phyloP scores from a whole-genome alignment of 2,888 invertebrate species.

The Agonopterix heracliana region DNA sequence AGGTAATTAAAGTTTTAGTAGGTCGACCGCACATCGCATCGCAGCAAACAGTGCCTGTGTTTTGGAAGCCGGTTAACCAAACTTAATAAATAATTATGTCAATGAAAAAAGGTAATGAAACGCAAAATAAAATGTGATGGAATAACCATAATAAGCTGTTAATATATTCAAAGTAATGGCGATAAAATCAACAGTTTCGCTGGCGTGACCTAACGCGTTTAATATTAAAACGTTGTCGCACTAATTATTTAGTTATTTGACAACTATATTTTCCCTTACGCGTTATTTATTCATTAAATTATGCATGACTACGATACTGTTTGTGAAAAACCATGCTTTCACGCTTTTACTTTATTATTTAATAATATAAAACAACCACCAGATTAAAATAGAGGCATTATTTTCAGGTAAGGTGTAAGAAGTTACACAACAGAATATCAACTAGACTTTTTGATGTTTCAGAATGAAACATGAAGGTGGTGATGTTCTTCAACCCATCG shows the following conservation, averaged over 20 bases:
- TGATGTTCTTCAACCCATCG: too few species aligned
- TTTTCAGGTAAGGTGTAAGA: too few species aligned
- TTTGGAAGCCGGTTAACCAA: too few species aligned
- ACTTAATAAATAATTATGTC: too few species aligned
- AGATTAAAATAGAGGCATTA: too few species aligned
- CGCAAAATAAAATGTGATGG: slow-evolving; percentile 6
- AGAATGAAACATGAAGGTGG: too few species aligned
- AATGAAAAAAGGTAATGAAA: background rate
- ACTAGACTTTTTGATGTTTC: too few species aligned
- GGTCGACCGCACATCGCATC: too few species aligned
- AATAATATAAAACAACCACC: too few species aligned
- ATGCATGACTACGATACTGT: slow-evolving; percentile 11
- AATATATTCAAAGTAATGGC: slow-evolving; percentile 18
- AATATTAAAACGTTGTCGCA: slow-evolving; percentile 12
- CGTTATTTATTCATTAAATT: slow-evolving; percentile 18
- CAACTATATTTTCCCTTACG: slow-evolving; percentile 25
- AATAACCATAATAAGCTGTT: slow-evolving; percentile 13
- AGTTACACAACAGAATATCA: too few species aligned
- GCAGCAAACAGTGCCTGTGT: too few species aligned
- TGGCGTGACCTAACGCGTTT: slow-evolving; percentile 1
- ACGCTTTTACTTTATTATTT: slow-evolving; percentile 1
- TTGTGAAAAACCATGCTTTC: slow-evolving; percentile 9
- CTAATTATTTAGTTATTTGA: slow-evolving; percentile 26
- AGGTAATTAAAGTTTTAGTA: too few species aligned
- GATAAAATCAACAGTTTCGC: slow-evolving; percentile 4